Conservation (phyloP, 2,888 invertebrate species). For the Pyrrhosoma nymphula region DNA sequence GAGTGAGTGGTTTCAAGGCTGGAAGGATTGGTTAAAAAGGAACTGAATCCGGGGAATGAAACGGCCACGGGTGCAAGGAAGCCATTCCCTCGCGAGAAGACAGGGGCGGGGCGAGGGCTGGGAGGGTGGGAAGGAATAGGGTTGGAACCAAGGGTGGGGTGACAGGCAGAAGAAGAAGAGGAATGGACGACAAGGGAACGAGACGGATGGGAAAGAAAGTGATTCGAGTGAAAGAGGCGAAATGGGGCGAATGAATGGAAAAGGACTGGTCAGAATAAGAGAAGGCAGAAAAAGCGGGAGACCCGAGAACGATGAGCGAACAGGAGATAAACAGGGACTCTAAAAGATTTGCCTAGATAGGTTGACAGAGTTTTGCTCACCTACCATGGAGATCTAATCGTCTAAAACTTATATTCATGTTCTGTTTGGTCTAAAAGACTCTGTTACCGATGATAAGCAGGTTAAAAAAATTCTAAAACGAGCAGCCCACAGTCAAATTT, state of each 20-base stretch:
- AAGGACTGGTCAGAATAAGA: not conserved
- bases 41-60: not conserved
- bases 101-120: not conserved
- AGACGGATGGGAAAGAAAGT: not conserved
- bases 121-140: not conserved
- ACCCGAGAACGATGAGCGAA: no score
- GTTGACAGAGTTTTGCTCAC: no score
- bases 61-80: not conserved
- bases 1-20: not conserved
- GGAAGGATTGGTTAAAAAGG: not conserved
- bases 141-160: not conserved
- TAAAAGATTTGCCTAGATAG: no score
- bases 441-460: no score
- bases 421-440: no score
- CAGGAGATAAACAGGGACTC: no score
- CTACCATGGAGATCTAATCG: no score
- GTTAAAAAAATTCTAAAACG: no score
- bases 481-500: no score
- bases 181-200: not conserved
- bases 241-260: not conserved
- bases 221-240: not conserved
- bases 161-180: not conserved
- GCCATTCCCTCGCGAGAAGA: not conserved
- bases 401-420: no score
- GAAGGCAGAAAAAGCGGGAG: not conserved